phyloP scores from a whole-genome alignment of 2,797 vertebrate species.

The Chelonia mydas region DNA sequence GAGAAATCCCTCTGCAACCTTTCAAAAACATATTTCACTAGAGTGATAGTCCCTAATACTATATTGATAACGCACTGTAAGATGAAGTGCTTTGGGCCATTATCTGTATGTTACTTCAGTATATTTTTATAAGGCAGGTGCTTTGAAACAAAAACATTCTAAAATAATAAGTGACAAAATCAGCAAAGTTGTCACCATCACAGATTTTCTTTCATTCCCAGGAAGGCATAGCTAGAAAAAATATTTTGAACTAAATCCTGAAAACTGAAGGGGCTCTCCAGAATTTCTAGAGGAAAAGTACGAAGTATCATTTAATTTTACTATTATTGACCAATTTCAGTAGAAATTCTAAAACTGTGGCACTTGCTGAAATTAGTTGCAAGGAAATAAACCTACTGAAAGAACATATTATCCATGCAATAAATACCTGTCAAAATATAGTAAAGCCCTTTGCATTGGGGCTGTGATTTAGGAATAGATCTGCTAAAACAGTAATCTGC shows the following conservation, averaged over 20 bases:
- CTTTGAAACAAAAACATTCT: not conserved
- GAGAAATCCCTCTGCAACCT: not conserved
- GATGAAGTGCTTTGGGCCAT: not conserved
- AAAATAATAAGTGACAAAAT: not conserved
- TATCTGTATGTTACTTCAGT: not conserved
- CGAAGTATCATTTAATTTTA: not conserved
- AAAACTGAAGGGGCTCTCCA: not conserved
- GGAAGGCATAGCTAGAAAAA: not conserved
- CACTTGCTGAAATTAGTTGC: conserved; percentile 24
- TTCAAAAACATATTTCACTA: not conserved
- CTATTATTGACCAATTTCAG: not conserved
- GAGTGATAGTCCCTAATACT: not conserved
- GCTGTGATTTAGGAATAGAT: not conserved
- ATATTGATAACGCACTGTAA: not conserved
- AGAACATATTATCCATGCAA: conserved; percentile 19
- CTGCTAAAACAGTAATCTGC: not conserved
- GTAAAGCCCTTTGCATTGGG: conserved; percentile 6
- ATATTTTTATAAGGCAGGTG: not conserved
- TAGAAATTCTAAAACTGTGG: conserved; percentile 37
- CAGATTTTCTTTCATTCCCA: not conserved
- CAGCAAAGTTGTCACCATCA: not conserved
- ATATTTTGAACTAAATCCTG: not conserved
- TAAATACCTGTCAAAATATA: not conserved
- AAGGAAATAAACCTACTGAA: conserved; percentile 53
- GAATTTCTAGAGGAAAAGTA: not conserved